These are phyloP conservation scores for Erpetoichthys calabaricus DNA, from an alignment of 2,797 vertebrate genomes.

Conservation along the genomic window DNA sequence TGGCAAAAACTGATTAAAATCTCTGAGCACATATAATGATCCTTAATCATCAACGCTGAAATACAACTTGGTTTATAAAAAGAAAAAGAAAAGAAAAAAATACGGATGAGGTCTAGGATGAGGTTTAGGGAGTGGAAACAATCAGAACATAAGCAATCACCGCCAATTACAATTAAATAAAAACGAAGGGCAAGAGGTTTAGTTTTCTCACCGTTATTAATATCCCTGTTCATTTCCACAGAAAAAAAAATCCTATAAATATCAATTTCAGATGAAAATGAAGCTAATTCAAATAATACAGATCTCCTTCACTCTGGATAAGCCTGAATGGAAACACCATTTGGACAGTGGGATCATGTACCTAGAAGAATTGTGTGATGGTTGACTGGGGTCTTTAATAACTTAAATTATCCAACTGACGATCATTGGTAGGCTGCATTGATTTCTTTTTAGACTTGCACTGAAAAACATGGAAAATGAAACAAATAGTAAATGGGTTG, in stretches of 20 bases:
- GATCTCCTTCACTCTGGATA: constrained; percentile 13
- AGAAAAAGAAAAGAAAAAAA: background rate
- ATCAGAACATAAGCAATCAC: too few species aligned
- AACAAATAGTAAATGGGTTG: too few species aligned
- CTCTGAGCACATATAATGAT: constrained; percentile 16
- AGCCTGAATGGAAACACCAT: constrained; percentile 5
- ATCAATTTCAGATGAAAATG: constrained; percentile 6
- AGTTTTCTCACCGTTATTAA: too few species aligned
- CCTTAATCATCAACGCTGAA: background rate
- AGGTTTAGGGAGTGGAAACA: too few species aligned
- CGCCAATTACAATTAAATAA: too few species aligned
- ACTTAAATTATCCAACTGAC: constrained; percentile 21
- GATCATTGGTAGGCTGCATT: constrained; percentile 23
- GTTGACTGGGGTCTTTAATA: constrained; percentile 17
- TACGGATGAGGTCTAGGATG: too few species aligned
- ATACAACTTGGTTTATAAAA: too few species aligned
- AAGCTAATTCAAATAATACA: constrained; percentile 19
- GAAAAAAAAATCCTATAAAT: constrained; percentile 21
- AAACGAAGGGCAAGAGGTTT: too few species aligned
- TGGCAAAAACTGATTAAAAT: constrained; percentile 14
- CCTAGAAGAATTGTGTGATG: constrained; percentile 16
- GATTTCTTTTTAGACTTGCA: constrained; percentile 9
- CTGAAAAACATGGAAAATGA: background rate
- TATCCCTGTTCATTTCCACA: too few species aligned
- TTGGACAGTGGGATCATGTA: constrained; percentile 19